Percentiles rank a stretch among this genome's conserved stretches.
phyloP scores from a whole-genome alignment of 2,888 invertebrate genomes.

The Athalia rosae region DNA sequence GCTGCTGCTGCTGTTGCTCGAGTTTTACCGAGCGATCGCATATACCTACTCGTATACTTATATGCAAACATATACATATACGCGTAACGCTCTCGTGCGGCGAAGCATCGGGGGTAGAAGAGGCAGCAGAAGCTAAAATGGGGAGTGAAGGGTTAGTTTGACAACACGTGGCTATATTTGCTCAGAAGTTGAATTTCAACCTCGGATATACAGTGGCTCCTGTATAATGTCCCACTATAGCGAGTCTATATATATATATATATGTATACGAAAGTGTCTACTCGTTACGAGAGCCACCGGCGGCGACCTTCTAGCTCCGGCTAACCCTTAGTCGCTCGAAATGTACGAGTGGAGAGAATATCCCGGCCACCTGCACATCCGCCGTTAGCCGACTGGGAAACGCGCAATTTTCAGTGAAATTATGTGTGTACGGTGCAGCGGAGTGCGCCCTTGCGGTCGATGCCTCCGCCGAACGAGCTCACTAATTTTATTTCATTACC shows the following conservation, averaged over 20 bases:
- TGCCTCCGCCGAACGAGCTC: background rate
- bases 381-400: background rate
- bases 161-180: conserved; percentile 62
- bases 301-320: background rate
- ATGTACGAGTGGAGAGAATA: background rate
- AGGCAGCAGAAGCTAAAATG: conserved; percentile 5
- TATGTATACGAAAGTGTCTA: conserved; percentile 34
- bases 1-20: conserved; percentile 24
- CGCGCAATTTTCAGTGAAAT: conserved; percentile 30
- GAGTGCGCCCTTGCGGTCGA: conserved; percentile 8
- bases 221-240: background rate
- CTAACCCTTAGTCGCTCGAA: conserved; percentile 28
- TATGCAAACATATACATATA: conserved; percentile 45
- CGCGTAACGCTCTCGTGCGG: conserved; percentile 26
- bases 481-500: conserved; percentile 25
- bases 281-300: conserved; percentile 13
- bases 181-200: conserved; percentile 49
- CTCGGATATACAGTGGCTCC: background rate
- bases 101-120: conserved; percentile 34
- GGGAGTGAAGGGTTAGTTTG: conserved; percentile 59
- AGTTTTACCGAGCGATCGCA: conserved; percentile 47
- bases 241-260: background rate
- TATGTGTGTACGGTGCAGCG: conserved; percentile 8
- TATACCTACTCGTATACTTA: no score
- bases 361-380: background rate